A percentile compares a stretch with the other conserved stretches of the same genome.
phyloP scores from a whole-genome alignment of 2,797 vertebrate species.

The Scomberomorus guttatus region DNA sequence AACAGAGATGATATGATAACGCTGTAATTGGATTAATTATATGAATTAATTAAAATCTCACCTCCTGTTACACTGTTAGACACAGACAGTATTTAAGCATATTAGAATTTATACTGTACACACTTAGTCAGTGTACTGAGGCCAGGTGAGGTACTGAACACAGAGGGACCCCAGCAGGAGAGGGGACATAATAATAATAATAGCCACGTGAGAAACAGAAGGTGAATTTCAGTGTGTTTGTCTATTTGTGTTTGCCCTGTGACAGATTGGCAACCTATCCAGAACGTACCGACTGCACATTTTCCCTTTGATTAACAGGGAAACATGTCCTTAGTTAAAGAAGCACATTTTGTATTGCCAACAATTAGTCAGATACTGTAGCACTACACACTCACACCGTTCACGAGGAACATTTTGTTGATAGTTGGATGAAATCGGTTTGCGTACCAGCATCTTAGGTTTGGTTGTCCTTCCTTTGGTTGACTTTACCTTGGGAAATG shows the following conservation, averaged over 20 bases:
- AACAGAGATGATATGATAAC: conserved; percentile 6
- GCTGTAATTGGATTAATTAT: conserved; percentile 28
- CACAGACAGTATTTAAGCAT: background rate
- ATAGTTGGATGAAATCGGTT: conserved; percentile 17
- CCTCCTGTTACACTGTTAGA: conserved; percentile 14
- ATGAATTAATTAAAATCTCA: conserved; percentile 24
- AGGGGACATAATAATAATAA: background rate
- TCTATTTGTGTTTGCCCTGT: conserved; percentile 6
- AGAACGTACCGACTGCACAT: background rate
- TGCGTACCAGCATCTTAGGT: background rate
- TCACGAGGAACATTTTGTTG: background rate
- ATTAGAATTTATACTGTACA: background rate
- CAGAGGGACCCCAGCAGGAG: background rate
- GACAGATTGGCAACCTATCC: background rate
- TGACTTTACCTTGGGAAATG: conserved; percentile 21
- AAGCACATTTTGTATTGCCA: background rate
- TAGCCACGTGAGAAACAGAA: background rate
- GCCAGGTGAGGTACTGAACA: background rate
- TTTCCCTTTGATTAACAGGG: background rate
- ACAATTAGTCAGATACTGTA: background rate
- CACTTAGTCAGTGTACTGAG: background rate
- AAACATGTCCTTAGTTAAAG: background rate
- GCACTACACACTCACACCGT: background rate
- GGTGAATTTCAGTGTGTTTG: conserved; percentile 1
- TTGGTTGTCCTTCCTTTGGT: conserved; percentile 16